Base-by-base conservation (phyloP, 2,797 vertebrate species). In the Ciconia nigra region DNA sequence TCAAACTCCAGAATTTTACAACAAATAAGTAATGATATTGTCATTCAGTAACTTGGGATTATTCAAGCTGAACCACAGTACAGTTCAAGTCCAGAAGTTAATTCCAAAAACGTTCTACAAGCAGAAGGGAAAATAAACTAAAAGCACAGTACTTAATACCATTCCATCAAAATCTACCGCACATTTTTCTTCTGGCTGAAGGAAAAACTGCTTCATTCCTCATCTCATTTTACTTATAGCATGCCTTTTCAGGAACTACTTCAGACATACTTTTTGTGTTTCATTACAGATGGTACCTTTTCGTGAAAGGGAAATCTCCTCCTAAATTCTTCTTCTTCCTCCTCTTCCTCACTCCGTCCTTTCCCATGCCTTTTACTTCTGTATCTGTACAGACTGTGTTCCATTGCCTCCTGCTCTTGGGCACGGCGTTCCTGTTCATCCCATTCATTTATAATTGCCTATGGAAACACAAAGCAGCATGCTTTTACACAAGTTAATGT, bases 381-480 rank as follows among this genome's bases (percentile, higher is more conserved):
- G 81, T 96, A 99, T 72, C 98, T 98, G 95, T 99, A 99, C 79
- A 99, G 96, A 90, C 98, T 99, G 66, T 54, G 98, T 90, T 99
- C 98, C 95, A 98, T 97, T 86, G 99, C 97, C 71, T 99, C 99
- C 71, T 59, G 97, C 95, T 99, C 99, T 66, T 98, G 98, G 25
- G 96, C 98, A 49, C 49, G 87, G 39, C 97, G 98, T 63, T 99
- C 98, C 98, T 99, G 99, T 39, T 99, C 99, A n/a, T 99, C 99
- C 99, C 99, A 99, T 51, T 99, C 99, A 42, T 99, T 99, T 95
- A 99, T 98, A 94, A 99, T 97, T 42, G 99, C 99, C 99, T 99
- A 87, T 37, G 66, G 93, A 94, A 92, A 55, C 59, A 96, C 8
- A 83, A 46, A 33, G 49, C 62, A 87, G 15, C 37, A 29, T 6